Evolutionary conservation across 2,113 vertebrate species (phyloP).

Genomic region (Psilopsiagon aurifrons): DNA sequence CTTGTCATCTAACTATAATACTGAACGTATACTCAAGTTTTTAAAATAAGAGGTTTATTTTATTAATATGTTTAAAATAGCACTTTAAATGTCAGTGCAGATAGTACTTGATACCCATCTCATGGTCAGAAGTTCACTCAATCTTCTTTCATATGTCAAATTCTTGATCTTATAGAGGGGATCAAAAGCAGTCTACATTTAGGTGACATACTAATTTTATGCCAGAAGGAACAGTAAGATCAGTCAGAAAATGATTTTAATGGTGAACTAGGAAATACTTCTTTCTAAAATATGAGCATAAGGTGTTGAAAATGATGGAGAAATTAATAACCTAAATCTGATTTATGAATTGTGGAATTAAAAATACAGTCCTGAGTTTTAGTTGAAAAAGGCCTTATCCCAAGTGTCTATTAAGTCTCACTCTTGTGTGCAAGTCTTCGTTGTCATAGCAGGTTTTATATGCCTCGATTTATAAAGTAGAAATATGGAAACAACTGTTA

Average conservation of each 20-base stretch:
- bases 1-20: background rate
- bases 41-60: conserved; percentile 4
- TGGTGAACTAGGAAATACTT: background rate
- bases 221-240: background rate
- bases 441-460: background rate
- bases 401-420: background rate
- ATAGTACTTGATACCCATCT: background rate
- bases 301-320: background rate
- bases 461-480: background rate
- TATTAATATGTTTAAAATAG: background rate
- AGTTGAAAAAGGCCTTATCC: background rate
- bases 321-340: background rate
- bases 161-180: background rate
- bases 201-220: background rate
- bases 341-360: background rate
- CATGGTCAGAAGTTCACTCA: background rate
- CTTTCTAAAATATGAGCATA: background rate
- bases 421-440: background rate
- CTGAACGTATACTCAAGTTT: background rate
- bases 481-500: background rate
- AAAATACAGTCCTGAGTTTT: background rate
- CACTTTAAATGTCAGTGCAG: background rate
- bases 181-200: background rate
- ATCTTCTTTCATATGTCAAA: background rate
- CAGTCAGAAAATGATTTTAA: background rate